Evolutionary conservation across 2,888 invertebrate genomes (phyloP).

Genomic region (Drosophila robusta): DNA sequence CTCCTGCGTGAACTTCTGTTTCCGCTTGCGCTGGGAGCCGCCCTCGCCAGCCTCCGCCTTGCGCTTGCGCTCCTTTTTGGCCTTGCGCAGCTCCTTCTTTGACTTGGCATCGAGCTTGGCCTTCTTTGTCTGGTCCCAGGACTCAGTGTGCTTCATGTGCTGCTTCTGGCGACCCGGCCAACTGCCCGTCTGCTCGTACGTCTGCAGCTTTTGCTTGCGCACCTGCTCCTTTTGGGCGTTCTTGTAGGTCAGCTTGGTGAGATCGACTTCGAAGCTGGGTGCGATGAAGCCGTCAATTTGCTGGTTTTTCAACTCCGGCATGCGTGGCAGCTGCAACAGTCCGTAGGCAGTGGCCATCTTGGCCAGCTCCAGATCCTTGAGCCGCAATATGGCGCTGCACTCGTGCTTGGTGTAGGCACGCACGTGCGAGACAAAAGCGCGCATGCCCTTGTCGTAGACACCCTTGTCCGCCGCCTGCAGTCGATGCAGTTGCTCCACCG

Average conservation of each 20-base stretch:
- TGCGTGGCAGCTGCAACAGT: conserved; percentile 94
- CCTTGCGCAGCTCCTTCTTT: conserved; percentile 86
- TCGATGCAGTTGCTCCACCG: conserved; percentile 85
- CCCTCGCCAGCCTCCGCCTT: conserved; percentile 77
- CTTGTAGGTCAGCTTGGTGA: conserved; percentile 91
- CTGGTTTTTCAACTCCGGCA: conserved; percentile 95
- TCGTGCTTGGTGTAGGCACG: conserved; percentile 98
- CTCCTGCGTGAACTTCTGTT: conserved; percentile 88
- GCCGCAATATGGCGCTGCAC: conserved; percentile 93
- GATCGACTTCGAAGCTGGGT: conserved; percentile 88
- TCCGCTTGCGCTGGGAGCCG: conserved; percentile 85
- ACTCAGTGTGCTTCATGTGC: conserved; percentile 86
- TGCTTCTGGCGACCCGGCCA: conserved; percentile 89
- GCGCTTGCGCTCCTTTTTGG: conserved; percentile 84
- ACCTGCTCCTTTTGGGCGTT: conserved; percentile 92
- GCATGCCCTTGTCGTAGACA: conserved; percentile 93
- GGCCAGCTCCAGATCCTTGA: conserved; percentile 95
- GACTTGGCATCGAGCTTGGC: conserved; percentile 86
- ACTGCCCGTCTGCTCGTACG: conserved; percentile 90
- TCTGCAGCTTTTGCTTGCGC: conserved; percentile 89
- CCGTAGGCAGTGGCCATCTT: conserved; percentile 95
- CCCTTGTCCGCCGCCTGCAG: conserved; percentile 88
- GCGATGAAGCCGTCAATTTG: conserved; percentile 85
- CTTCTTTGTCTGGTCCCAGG: conserved; percentile 92
- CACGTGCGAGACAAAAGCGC: conserved; percentile 98